Base-by-base conservation (phyloP, 37 sponge, comb jelly and placozoan species). In the Mnemiopsis leidyi region DNA sequence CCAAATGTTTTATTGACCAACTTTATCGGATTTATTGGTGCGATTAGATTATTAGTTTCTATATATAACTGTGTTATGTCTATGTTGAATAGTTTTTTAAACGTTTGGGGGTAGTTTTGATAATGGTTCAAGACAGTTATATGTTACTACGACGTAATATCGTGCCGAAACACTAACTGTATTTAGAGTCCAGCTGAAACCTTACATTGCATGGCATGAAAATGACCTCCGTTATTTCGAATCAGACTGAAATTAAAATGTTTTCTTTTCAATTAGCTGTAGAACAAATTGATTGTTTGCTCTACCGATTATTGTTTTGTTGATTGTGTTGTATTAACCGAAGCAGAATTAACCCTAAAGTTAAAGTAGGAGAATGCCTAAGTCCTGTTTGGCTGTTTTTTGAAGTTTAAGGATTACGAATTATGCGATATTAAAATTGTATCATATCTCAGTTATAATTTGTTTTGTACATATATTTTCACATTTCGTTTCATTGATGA, bases 391-490 rank as follows among this genome's bases (percentile, higher is more conserved):
- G 13, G 61, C 61, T 48, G 13, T 13, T 48, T 48, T 18, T 48
- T 48, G 61, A 48, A 48, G 61, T 48, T 48, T 5, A 48, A 48
- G 61, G 13, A 48, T 48, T 48, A 48, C 5, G 61, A 77, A 34
- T 77, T 77, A 34, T 77, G 32, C 16, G 35, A 77, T 32, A 34
- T 77, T 77, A 77, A 32, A 77, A 77, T 77, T 77, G 79, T 77
- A 77, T 34, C 36, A 77, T 31, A 34, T 32, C 79, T 31, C 79
- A 77, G 79, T 77, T 48, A 48, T 48, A 77, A 34, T 77, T 77
- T 77, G 79, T 77, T 77, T 77, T 77, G 79, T 77, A 77, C 32
- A 77, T 77, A 77, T 77, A 77, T 77, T 16, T 77, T 77, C 35
- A 77, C 79, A 33, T 31, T 77, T 77, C 33, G 79, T 31, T 77